A percentile compares a stretch with the other conserved stretches of the same genome.
phyloP scores from a whole-genome alignment of 2,888 invertebrate genomes.

The Mimumesa dahlbomi region DNA sequence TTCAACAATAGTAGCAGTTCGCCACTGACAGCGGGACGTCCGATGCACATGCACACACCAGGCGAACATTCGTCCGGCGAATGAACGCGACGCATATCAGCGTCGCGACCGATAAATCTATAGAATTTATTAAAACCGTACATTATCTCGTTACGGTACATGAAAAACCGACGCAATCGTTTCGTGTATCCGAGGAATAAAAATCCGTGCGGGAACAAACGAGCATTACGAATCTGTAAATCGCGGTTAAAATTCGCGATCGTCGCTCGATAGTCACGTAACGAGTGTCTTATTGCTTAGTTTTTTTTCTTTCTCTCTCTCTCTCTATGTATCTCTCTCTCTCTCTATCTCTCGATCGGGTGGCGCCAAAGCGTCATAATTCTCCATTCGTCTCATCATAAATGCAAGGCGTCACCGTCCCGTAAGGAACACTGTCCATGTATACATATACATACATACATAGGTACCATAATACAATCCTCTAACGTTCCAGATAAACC shows the following conservation, averaged over 20 bases:
- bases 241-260: conserved; percentile 8
- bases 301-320: too few species aligned
- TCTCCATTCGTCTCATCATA: conserved; percentile 42
- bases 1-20: conserved; percentile 46
- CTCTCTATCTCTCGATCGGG: too few species aligned
- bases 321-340: too few species aligned
- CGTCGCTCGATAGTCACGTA: conserved; percentile 33
- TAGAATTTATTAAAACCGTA: too few species aligned
- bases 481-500: conserved; percentile 17
- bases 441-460: too few species aligned
- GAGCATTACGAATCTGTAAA: background rate
- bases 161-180: too few species aligned
- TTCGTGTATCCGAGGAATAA: too few species aligned
- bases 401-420: conserved; percentile 45
- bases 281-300: conserved; percentile 21
- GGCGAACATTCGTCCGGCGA: conserved; percentile 10
- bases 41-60: conserved; percentile 18
- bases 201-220: background rate
- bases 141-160: too few species aligned
- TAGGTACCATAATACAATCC: conserved; percentile 24
- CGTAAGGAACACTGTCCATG: conserved; percentile 12
- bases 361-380: conserved; percentile 52
- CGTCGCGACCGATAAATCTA: background rate
- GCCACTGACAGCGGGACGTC: conserved; percentile 22
- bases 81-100: conserved; percentile 12